Evolutionary conservation across 2,113 vertebrate genomes (phyloP), one percentile per base, ranked within the genome.

Genomic region (Reinhardtius hippoglossoides): DNA sequence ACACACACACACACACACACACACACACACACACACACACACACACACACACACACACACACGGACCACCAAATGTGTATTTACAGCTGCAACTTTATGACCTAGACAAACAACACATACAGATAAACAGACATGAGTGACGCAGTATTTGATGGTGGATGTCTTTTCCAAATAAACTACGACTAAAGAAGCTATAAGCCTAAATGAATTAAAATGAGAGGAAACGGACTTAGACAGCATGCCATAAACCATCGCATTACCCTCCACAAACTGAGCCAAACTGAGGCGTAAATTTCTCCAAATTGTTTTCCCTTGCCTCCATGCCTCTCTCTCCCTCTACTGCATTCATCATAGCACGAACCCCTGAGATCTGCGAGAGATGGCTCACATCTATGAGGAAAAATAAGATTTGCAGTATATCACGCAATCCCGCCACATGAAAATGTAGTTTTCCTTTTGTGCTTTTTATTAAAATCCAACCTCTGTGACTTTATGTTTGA

Each of bases 191-290:
- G 76, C 35, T 42, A 74, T 67, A 67, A 65, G 67, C 60, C 69
- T 24, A 80, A 88, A 78, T 76, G 68, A 87, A 82, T 74, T 79
- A 78, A 82, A 77, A 82, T n/a, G 27, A 70, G 72, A 73, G 89
- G 88, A 86, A 90, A 88, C 65, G 5, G 66, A 88, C 79, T 83
- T 81, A 82, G 86, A 90, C 89, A 89, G 81, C 57, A 5, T n/a
- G 76, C 72, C 75, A 78, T 91, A 88, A 92, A 92, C 87, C 86
- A 79, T 70, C 20, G 62, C 64, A 81, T 84, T 71, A 87, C 87
- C 64, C 57, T 58, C 27, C 3, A 54, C 72, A 87, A 88, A 87
- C 83, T 78, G 68, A 18, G 57, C 74, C 81, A 89, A 90, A 89
- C 79, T 44, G 8, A 74, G 80, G 86, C 78, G 78, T 87, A 88